Percentiles rank a stretch among this genome's conserved stretches.
These are phyloP conservation scores for Halcyon chelicuti DNA, from an alignment of 2,797 vertebrate genomes.

Conservation along the genomic window DNA sequence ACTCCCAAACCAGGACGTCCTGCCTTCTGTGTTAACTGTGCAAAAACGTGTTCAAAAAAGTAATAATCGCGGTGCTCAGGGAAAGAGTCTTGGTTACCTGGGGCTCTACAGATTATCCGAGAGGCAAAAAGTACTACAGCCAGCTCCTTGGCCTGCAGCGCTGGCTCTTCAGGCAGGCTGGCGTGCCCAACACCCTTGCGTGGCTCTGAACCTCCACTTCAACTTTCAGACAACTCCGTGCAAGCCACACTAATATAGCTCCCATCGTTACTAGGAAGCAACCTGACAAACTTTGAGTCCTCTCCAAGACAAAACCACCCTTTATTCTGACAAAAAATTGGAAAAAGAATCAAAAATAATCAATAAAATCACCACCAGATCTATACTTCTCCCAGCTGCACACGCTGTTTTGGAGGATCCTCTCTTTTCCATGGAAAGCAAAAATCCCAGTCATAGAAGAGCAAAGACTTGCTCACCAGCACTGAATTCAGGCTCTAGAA, in stretches of 20 bases:
- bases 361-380: background rate
- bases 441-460: background rate
- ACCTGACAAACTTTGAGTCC: background rate
- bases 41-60: fast-evolving
- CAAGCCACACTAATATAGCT: background rate
- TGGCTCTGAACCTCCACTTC: background rate
- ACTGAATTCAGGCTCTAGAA: background rate
- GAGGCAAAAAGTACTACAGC: fast-evolving
- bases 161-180: background rate
- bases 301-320: background rate
- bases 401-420: background rate
- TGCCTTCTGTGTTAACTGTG: no score
- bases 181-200: no score
- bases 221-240: background rate
- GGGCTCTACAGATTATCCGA: background rate
- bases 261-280: background rate
- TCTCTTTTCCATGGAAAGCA: background rate
- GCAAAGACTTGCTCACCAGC: background rate
- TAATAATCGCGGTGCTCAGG: no score
- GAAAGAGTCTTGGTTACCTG: background rate
- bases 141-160: background rate
- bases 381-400: background rate
- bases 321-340: background rate
- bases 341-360: background rate
- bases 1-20: no score